phyloP scores from a whole-genome alignment of 2,888 invertebrate species.

The Stictocephala bisonia region DNA sequence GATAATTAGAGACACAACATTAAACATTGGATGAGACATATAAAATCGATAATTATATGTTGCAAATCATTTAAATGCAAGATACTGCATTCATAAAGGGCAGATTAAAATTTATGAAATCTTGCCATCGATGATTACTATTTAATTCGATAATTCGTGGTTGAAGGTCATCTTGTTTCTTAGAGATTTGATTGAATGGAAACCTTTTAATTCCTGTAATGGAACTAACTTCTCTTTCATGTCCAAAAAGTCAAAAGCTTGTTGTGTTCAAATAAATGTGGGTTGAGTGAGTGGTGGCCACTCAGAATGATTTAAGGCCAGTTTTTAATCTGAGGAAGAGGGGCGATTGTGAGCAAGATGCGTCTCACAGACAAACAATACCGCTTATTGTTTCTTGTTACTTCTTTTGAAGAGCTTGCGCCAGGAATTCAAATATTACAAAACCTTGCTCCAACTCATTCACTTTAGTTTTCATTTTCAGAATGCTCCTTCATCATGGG shows the following conservation, averaged over 20 bases:
- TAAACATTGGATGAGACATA: too few species aligned
- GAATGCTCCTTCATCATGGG: constrained; percentile 33
- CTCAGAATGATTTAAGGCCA: constrained; percentile 39
- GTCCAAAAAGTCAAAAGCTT: constrained; percentile 24
- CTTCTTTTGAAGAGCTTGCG: constrained; percentile 38
- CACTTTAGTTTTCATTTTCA: constrained; percentile 37
- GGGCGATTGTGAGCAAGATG: constrained; percentile 31
- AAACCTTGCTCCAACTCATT: constrained; percentile 37
- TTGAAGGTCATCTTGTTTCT: too few species aligned
- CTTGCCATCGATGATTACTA: too few species aligned
- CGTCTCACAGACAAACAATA: constrained; percentile 40
- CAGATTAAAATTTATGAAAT: too few species aligned
- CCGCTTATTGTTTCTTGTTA: constrained; percentile 43
- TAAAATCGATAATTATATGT: too few species aligned
- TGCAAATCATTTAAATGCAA: too few species aligned
- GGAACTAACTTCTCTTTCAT: too few species aligned
- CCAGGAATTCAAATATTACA: constrained; percentile 45
- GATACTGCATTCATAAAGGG: too few species aligned
- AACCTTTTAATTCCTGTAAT: too few species aligned
- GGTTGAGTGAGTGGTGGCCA: constrained; percentile 39
- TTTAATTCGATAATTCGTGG: too few species aligned
- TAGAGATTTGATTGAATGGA: too few species aligned
- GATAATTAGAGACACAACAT: too few species aligned
- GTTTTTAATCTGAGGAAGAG: constrained; percentile 41
- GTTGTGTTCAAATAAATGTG: constrained; percentile 10